A percentile compares a stretch with the other conserved stretches of the same genome.
phyloP scores from a whole-genome alignment of 2,797 vertebrate species.

The Gymnothorax reevesii region DNA sequence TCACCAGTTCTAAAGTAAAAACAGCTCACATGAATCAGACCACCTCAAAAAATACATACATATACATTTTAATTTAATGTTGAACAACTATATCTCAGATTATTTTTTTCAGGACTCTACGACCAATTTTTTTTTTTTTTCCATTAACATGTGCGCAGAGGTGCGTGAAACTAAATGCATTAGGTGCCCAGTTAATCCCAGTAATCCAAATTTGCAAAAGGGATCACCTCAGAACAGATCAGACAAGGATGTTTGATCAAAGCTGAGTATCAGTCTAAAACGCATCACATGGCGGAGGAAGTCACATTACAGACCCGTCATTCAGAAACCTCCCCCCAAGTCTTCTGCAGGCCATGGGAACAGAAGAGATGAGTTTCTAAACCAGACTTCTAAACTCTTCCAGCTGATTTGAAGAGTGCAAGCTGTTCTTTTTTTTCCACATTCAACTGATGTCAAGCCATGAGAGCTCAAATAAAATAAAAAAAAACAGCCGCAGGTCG shows the following conservation, averaged over 20 bases:
- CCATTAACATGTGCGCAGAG: slow-evolving; percentile 56
- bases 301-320: slow-evolving; percentile 45
- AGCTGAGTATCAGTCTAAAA: slow-evolving; percentile 64
- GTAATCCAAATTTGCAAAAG: slow-evolving; percentile 71
- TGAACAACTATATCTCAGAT: too few relatives aligned
- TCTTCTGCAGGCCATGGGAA: neutral
- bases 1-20: neutral
- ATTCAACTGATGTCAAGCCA: neutral
- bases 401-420: neutral
- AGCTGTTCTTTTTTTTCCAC: neutral
- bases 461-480: neutral
- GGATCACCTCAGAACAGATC: slow-evolving; percentile 77
- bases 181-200: slow-evolving; percentile 63
- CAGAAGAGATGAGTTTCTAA: neutral
- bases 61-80: too few relatives aligned
- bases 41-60: too few relatives aligned
- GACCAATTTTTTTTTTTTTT: too few relatives aligned
- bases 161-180: slow-evolving; percentile 50
- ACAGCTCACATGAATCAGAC: too few relatives aligned
- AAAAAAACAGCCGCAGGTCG: neutral
- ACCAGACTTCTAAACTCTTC: neutral
- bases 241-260: slow-evolving; percentile 75
- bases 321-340: slow-evolving; percentile 41
- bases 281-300: slow-evolving; percentile 49
- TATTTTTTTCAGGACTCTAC: too few relatives aligned